Evolutionary conservation across 2,888 invertebrate species (phyloP).

Genomic region (Chrysolina americana): DNA sequence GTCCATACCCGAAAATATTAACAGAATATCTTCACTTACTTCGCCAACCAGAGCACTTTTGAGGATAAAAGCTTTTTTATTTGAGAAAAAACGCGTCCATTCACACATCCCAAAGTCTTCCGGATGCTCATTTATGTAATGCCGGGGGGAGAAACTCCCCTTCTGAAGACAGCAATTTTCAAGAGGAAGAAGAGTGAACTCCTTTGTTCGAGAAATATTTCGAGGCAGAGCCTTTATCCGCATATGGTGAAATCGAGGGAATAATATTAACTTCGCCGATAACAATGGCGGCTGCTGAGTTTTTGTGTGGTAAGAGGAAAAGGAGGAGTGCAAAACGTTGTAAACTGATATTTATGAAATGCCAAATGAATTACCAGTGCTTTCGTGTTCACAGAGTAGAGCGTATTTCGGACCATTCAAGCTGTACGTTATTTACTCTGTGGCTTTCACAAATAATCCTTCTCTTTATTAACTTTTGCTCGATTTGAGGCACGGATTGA

Average conservation of each 20-base stretch:
- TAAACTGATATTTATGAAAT: conserved; percentile 28
- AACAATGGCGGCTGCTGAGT: conserved; percentile 27
- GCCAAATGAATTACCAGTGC: conserved; percentile 12
- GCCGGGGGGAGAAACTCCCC: conserved; percentile 26
- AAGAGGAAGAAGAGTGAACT: conserved; percentile 19
- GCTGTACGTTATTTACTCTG: not conserved
- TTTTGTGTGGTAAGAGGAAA: conserved; percentile 19
- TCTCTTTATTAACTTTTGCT: not conserved
- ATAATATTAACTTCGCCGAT: conserved; percentile 33
- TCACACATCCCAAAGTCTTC: conserved; percentile 26
- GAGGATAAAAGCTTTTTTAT: conserved; percentile 11
- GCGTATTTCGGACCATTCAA: not conserved
- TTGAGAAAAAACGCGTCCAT: conserved; percentile 9
- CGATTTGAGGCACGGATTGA: not conserved
- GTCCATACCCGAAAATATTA: no score
- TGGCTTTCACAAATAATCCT: not conserved
- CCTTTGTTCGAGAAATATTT: conserved; percentile 35
- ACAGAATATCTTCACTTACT: not conserved
- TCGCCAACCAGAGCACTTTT: not conserved
- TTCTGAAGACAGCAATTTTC: conserved; percentile 24
- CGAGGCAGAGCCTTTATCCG: conserved; percentile 33
- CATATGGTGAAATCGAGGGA: conserved; percentile 34
- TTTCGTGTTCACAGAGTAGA: conserved; percentile 9
- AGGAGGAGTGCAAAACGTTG: conserved; percentile 26
- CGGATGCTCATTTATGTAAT: conserved; percentile 33